Conservation (phyloP, 35 echinoderm and acorn worm genomes). For the Lytechinus variegatus region DNA sequence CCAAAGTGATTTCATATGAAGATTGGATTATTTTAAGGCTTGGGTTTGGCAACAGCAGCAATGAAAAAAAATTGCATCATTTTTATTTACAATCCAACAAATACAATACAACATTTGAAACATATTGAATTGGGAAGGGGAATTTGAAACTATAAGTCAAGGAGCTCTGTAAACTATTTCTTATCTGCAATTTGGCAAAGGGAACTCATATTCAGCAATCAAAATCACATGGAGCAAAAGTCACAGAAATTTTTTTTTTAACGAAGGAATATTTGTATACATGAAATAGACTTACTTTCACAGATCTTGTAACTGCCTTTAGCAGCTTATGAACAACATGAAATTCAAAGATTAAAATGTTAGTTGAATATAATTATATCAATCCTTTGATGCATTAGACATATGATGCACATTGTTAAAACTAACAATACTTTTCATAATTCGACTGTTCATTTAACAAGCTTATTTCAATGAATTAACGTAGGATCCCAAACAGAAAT, state of each 20-base stretch:
- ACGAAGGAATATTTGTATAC: neutral
- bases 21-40: neutral
- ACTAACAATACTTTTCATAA: neutral
- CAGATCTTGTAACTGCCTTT: slow-evolving; percentile 45
- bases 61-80: neutral
- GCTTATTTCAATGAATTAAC: neutral
- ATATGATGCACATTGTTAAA: neutral
- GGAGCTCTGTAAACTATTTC: neutral
- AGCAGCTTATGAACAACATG: slow-evolving; percentile 40
- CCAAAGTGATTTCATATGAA: neutral
- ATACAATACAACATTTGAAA: neutral
- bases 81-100: neutral
- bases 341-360: slow-evolving; percentile 29
- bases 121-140: neutral
- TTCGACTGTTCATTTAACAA: too few relatives aligned
- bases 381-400: neutral
- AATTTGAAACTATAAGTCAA: neutral
- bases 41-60: neutral
- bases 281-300: slow-evolving; percentile 35
- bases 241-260: neutral
- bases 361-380: neutral
- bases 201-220: neutral
- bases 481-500: neutral
- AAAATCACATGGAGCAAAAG: neutral
- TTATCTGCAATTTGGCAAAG: neutral